Percentiles rank a stretch among this genome's conserved stretches.
These are phyloP conservation scores for Tachycineta bicolor DNA, from an alignment of 2,113 vertebrate genomes.

Conservation along the genomic window DNA sequence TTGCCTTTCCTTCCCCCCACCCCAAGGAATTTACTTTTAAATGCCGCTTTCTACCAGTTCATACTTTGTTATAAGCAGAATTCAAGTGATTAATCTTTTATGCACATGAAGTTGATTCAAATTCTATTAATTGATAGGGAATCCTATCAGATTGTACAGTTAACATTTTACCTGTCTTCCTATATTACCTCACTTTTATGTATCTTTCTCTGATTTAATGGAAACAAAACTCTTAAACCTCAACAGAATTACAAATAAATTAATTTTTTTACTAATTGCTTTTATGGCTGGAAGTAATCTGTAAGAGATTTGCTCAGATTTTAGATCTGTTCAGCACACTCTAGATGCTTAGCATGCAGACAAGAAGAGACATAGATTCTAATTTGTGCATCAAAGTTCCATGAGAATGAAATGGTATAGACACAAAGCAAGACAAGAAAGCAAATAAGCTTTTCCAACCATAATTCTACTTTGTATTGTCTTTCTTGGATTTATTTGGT, in stretches of 20 bases:
- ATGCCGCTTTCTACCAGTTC: not conserved
- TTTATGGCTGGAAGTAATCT: not conserved
- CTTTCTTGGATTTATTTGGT: not conserved
- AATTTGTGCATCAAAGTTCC: not conserved
- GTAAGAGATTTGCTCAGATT: not conserved
- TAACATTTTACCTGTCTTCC: not conserved
- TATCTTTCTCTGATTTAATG: not conserved
- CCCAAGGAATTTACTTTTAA: not conserved
- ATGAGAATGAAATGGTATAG: not conserved
- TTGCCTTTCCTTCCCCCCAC: rapidly evolving
- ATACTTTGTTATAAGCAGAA: not conserved
- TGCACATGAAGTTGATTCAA: not conserved
- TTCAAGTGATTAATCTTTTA: not conserved
- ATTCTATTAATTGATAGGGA: not conserved
- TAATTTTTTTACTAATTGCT: not conserved
- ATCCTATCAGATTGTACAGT: not conserved
- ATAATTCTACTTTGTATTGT: not conserved
- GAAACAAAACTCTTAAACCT: not conserved
- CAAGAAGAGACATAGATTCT: not conserved
- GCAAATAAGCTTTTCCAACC: not conserved
- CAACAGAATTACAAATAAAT: not conserved
- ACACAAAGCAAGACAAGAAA: not conserved
- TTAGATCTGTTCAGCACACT: not conserved
- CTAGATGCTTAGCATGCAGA: not conserved
- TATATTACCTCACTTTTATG: not conserved